Evolutionary conservation across 2,113 vertebrate species (phyloP).

Genomic region (Dissostichus mawsoni): DNA sequence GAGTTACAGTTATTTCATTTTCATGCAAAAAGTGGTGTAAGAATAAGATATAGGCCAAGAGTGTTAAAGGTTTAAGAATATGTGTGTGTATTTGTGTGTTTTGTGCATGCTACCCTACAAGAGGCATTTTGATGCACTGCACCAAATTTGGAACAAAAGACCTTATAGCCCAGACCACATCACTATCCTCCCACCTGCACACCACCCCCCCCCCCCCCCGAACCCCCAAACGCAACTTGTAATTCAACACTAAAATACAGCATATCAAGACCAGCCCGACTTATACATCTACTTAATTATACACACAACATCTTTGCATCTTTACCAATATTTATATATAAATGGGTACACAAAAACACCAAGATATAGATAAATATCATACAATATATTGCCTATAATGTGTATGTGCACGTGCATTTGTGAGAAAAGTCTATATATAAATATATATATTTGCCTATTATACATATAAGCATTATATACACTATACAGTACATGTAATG

Average conservation of each 20-base stretch:
- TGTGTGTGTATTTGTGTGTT: conserved; percentile 22
- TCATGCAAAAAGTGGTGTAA: not conserved
- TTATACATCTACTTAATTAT: not conserved
- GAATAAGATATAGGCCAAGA: conserved; percentile 53
- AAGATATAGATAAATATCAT: not conserved
- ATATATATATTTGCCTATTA: too few relatives aligned
- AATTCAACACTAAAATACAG: conserved; percentile 51
- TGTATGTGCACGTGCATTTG: too few relatives aligned
- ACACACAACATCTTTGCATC: not conserved
- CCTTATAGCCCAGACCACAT: conserved; percentile 75
- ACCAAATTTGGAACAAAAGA: conserved; percentile 83
- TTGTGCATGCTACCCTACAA: conserved; percentile 49
- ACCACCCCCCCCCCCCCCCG: conserved; percentile 7
- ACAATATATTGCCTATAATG: too few relatives aligned
- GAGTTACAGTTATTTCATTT: not conserved
- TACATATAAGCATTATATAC: not conserved
- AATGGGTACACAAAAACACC: not conserved
- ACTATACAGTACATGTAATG: not conserved
- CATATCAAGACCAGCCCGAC: conserved; percentile 32
- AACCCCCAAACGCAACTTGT: conserved; percentile 40
- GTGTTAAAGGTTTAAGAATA: conserved; percentile 7
- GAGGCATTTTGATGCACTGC: conserved; percentile 81
- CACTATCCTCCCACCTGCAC: conserved; percentile 74
- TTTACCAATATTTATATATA: not conserved
- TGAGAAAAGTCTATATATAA: too few relatives aligned